Percentiles rank a stretch among this genome's conserved stretches.
These are phyloP conservation scores for Leptatherina wallacei DNA, from an alignment of 2,797 vertebrate species.

Conservation along the genomic window DNA sequence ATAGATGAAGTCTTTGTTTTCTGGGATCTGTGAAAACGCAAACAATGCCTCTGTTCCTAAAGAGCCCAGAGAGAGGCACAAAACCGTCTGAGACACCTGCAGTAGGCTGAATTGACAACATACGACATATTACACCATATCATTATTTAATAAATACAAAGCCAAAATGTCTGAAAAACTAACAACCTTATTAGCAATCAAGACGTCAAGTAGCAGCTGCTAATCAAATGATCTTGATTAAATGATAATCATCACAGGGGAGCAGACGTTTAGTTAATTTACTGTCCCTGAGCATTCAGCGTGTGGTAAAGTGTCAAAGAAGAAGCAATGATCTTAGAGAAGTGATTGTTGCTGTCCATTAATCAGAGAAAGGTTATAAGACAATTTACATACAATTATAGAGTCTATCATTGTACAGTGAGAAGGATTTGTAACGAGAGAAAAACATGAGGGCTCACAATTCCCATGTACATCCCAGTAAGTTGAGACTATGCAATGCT, in stretches of 20 bases:
- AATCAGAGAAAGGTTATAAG: neutral
- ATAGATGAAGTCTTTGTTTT: no score
- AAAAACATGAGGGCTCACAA: no score
- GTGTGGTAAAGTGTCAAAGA: neutral
- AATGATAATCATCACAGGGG: no score
- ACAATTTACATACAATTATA: no score
- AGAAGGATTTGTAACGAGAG: no score
- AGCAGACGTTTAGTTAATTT: neutral
- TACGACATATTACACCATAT: neutral
- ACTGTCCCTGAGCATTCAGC: neutral
- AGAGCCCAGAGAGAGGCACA: neutral
- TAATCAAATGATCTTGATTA: no score
- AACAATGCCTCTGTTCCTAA: no score
- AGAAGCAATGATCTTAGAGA: neutral
- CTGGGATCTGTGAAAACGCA: no score
- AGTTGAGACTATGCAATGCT: neutral
- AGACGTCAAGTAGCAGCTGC: neutral
- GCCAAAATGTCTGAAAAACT: neutral
- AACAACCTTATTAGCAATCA: neutral
- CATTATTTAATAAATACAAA: no score
- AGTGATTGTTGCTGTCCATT: no score
- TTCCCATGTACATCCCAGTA: no score
- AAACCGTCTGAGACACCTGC: neutral
- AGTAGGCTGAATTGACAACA: neutral
- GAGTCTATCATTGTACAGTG: no score